Conservation (phyloP, 2,113 vertebrate species). For the Coptodon rendalli region DNA sequence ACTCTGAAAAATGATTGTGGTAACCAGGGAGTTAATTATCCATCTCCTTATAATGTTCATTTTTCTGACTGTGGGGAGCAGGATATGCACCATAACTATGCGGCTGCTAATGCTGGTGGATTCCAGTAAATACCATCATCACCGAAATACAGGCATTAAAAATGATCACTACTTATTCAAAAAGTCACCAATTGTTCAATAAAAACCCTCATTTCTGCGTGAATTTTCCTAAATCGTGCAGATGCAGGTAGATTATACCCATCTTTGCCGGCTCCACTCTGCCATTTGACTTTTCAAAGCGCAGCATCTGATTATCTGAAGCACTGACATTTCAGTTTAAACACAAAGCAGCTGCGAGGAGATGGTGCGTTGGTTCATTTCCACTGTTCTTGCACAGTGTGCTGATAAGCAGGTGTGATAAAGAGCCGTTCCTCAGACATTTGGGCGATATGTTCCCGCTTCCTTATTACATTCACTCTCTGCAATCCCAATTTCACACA, state of each 20-base stretch:
- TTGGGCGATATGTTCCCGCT: background rate
- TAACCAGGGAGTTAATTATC: constrained; percentile 31
- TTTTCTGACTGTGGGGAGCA: background rate
- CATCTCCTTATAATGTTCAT: background rate
- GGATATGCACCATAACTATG: background rate
- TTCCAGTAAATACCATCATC: background rate
- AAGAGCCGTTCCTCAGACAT: background rate
- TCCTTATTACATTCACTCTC: background rate
- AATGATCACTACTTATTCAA: background rate
- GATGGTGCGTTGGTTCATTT: background rate
- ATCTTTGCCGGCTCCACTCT: background rate
- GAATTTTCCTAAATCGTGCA: background rate
- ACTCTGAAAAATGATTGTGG: background rate
- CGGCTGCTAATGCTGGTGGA: background rate
- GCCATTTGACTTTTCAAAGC: constrained; percentile 31
- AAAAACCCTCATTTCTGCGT: background rate
- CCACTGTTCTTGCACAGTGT: background rate
- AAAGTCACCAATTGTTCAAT: background rate
- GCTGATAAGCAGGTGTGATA: background rate
- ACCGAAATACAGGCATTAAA: background rate
- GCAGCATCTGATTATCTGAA: constrained; percentile 4
- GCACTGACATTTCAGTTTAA: constrained; percentile 30
- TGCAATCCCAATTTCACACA: background rate
- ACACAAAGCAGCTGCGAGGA: background rate
- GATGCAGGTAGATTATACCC: background rate